Evolutionary conservation across 2,888 invertebrate genomes (phyloP), one percentile per base, ranked within the genome.

Genomic region (Scaptomyza parva): DNA sequence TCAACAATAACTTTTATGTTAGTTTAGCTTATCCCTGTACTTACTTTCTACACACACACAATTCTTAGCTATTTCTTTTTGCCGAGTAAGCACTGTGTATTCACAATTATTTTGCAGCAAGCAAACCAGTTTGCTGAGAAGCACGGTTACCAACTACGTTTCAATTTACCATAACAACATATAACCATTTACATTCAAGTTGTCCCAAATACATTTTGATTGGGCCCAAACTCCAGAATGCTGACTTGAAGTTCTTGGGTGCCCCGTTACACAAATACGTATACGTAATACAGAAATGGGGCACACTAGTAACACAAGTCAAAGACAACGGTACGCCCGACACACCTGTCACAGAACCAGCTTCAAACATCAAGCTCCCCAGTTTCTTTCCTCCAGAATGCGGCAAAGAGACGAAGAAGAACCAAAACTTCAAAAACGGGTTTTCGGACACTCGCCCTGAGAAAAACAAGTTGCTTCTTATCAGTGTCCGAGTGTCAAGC

Each of bases 231-330:
- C 24, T 44, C 35, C 22, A 22, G 63, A 63, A 70, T 48, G 24
- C 26, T 41, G n/a, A 18, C 20, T 58, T 39, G 6, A 22, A 44
- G 43, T 54, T 44, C 64, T 22, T 1, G 17, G 54, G 18, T 62
- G 45, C 39, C 58, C 53, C 69, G 51, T 54, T 69, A 54, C 45
- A 35, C 12, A 37, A 18, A 24, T 63, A 64, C 80, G 83, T 76
- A 83, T 81, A 81, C 80, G 80, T 81, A 81, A 86, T 81, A 80
- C 55, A 52, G 50, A 86, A 86, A 79, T 79, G 57, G 74, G 86
- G 44, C 86, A 85, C 76, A 45, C 35, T 33, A 60, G 51, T 20
- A 33, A 14, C 22, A 54, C 37, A 41, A 48, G 30, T 20, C 9
- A 43, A n/a, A 33, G 1, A 28, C 47, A 61, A 51, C 65, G 65